phyloP scores from a whole-genome alignment of 2,797 vertebrate genomes.

The Phylloscopus collybita region DNA sequence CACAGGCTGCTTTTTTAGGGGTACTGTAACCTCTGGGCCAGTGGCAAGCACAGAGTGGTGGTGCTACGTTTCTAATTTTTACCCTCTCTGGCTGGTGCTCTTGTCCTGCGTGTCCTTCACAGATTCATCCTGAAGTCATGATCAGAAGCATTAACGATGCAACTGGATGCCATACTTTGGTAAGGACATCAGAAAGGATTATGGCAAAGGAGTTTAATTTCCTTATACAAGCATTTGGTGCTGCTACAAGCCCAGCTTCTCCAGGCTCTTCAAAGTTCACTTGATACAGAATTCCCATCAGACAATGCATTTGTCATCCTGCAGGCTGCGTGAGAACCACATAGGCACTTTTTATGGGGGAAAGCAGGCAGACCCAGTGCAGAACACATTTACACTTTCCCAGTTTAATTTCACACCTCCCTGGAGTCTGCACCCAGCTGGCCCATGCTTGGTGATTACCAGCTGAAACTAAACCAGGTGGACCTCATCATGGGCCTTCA shows the following conservation, averaged over 20 bases:
- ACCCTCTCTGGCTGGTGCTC: not conserved
- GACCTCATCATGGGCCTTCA: not conserved
- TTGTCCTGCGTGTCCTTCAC: not conserved
- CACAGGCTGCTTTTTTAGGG: not conserved
- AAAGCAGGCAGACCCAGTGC: not conserved
- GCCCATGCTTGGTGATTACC: not conserved
- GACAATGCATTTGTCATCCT: not conserved
- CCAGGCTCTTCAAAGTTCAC: not conserved
- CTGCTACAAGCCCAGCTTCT: not conserved
- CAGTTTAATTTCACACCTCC: not conserved
- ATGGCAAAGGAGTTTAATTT: not conserved
- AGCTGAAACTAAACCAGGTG: not conserved
- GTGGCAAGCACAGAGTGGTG: not conserved
- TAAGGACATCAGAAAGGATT: not conserved
- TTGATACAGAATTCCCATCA: not conserved
- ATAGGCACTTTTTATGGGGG: accelerated
- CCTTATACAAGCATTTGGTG: not conserved
- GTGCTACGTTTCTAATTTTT: not conserved
- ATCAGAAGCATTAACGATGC: not conserved
- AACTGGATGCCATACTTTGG: not conserved
- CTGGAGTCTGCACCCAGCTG: not conserved
- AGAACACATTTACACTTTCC: not conserved
- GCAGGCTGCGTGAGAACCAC: accelerated
- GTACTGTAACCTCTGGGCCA: not conserved
- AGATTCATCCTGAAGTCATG: not conserved